Evolutionary conservation across 2,797 vertebrate genomes (phyloP).

Genomic region (Sebastes variabilis): DNA sequence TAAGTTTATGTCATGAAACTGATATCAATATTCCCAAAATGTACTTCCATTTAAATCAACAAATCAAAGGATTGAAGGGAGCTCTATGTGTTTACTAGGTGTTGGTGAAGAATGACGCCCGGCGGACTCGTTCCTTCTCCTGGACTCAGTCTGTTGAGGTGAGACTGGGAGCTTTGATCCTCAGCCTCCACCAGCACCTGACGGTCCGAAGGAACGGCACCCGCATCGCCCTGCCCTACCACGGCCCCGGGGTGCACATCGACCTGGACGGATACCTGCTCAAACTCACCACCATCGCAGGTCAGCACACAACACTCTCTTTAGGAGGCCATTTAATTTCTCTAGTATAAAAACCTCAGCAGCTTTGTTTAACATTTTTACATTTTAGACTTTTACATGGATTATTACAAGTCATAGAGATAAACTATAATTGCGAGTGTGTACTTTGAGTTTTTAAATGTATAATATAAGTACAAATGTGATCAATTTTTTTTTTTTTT

Average conservation of each 20-base stretch:
- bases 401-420: too few relatives aligned
- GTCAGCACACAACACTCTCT: conserved; percentile 66
- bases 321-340: neutral
- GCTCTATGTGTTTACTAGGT: conserved; percentile 57
- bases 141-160: conserved; percentile 98
- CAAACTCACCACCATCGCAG: conserved; percentile 94
- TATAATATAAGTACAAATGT: too few relatives aligned
- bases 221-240: conserved; percentile 91
- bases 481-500: too few relatives aligned
- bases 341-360: neutral
- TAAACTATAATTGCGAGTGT: too few relatives aligned
- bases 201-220: conserved; percentile 94
- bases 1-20: neutral
- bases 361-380: neutral
- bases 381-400: too few relatives aligned
- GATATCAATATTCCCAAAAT: neutral
- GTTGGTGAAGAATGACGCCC: conserved; percentile 95
- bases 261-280: conserved; percentile 96
- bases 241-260: conserved; percentile 90
- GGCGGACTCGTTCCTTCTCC: conserved; percentile 95
- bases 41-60: neutral
- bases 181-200: conserved; percentile 96
- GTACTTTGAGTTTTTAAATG: too few relatives aligned
- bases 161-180: conserved; percentile 81
- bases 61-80: neutral